Evolutionary conservation across 2,113 vertebrate species (phyloP), one percentile per base, ranked within the genome.

Genomic region (Tympanuchus pallidicinctus): DNA sequence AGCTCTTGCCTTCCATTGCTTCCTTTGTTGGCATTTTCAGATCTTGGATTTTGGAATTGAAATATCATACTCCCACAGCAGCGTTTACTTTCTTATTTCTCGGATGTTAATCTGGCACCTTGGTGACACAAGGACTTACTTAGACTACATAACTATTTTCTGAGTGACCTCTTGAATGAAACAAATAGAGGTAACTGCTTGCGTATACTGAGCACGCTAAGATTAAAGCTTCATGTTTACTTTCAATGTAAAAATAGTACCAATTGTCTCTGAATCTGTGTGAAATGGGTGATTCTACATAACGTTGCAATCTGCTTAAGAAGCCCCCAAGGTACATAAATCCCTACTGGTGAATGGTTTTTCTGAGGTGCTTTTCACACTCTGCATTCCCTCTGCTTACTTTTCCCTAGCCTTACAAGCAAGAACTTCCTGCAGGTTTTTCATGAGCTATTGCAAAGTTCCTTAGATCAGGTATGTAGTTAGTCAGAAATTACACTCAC

Each of bases 71-170:
- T 74, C 47, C 77, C 81, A 56, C 73, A 69, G 43, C 16, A 48
- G 73, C 50, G 79, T 93, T 96, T 86, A 38, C 61, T 92, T 92
- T 94, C 79, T 36, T 25, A 40, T 91, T 95, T 95, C 43, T 75
- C 10, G 34, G 60, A 75, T 50, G 16, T 71, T 71, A 72, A 47
- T 4, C 42, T 6, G 57, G 8, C 15, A 52, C 38, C 71, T 60
- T 72, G 59, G 75, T 13, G 50, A 82, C 63, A 52, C 43, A 52
- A 93, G 64, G 40, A 61, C 2, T 3, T 5, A 45, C 6, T 11
- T 25, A 67, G 85, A 56, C 30, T 19, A 59, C 11, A 7, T 22
- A 73, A 75, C 36, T 28, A 22, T 56, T 14, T 65, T 28, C 34
- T 38, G 16, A 88, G 18, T 0, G 8, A 72, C 54, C 43, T 82